Evolutionary conservation across 2,797 vertebrate genomes (phyloP), one percentile per base, ranked within the genome.

Genomic region (Adrianichthys oophorus): DNA sequence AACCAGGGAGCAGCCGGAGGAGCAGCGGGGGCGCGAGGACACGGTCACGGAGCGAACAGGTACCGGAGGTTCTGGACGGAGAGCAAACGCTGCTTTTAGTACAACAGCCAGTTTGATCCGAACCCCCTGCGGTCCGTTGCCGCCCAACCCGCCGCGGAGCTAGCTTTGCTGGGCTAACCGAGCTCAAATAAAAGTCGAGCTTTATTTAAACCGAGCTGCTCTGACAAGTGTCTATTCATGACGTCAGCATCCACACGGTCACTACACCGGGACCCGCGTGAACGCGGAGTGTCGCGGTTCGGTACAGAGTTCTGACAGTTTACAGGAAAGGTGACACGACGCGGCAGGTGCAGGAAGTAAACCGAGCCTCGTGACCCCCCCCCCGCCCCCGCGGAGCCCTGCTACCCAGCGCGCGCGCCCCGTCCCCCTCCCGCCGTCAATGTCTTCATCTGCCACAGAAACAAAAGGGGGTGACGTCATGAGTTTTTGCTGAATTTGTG

Each of bases 271-370:
- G 1, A 8, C 1, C 2, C 8, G 15, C 4, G 54, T 15, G 29
- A 16, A 13, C 16, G 18, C n/a, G 49, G 8, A 6, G 0, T 1
- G 26, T 1, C n/a, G 8, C 3, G 46, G 3, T 45, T 29, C 14
- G 23, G 24, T 29, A 14, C 19, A 29, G 80, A 72, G 71, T 73
- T 69, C n/a, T 79, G 67, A 62, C 69, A 56, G 59, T 62, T 69
- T 0, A 32, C 43, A 3, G 53, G 56, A 29, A 63, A 68, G 23
- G 26, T 76, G 72, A 77, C 40, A 59, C 42, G 67, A 72, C 59
- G 29, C 32, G 57, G 68, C 78, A 84, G 78, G 78, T 80, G 69
- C 68, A 41, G 41, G 59, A 67, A 61, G 54, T 54, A 26, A 10
- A 56, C 10, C 44, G 21, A 48, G 49, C 47, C 52, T 8, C 42